These are phyloP conservation scores for Dendronephthya gigantea DNA, from an alignment of 64 coral and sea anemone species.

Conservation along the genomic window DNA sequence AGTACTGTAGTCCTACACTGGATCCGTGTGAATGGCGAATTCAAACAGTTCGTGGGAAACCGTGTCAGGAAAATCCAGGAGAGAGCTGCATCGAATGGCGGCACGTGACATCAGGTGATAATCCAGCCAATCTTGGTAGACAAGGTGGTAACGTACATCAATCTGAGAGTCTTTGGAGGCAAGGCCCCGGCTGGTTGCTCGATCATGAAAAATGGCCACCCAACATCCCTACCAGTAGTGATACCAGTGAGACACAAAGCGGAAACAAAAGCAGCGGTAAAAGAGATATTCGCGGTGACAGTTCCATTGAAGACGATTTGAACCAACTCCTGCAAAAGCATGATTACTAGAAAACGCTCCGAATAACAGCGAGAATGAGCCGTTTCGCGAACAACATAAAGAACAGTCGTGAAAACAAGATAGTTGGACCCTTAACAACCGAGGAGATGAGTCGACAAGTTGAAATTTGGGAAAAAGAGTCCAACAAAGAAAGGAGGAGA, in stretches of 20 bases:
- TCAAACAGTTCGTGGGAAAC: background rate
- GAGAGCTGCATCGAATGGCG: background rate
- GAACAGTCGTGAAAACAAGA: too few species aligned
- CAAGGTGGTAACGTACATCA: background rate
- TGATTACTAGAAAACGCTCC: background rate
- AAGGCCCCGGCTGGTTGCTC: background rate
- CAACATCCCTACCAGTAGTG: background rate
- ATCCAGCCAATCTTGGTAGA: background rate
- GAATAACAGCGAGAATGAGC: too few species aligned
- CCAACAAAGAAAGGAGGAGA: too few species aligned
- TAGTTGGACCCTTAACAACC: too few species aligned
- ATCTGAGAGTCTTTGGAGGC: background rate
- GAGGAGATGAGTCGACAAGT: conserved; percentile 39
- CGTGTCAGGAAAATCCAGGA: background rate
- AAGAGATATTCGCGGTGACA: conserved; percentile 25
- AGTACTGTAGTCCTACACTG: too few species aligned
- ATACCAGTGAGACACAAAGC: conserved; percentile 18
- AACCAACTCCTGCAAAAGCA: conserved; percentile 1
- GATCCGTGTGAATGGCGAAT: too few species aligned
- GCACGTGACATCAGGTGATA: background rate
- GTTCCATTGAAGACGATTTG: conserved; percentile 28
- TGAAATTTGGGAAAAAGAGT: conserved; percentile 35
- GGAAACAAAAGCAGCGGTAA: conserved; percentile 22
- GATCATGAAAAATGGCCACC: background rate
- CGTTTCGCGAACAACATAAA: too few species aligned